Evolutionary conservation across 2,113 vertebrate species (phyloP), one percentile per base, ranked within the genome.

Genomic region (Daubentonia madagascariensis): DNA sequence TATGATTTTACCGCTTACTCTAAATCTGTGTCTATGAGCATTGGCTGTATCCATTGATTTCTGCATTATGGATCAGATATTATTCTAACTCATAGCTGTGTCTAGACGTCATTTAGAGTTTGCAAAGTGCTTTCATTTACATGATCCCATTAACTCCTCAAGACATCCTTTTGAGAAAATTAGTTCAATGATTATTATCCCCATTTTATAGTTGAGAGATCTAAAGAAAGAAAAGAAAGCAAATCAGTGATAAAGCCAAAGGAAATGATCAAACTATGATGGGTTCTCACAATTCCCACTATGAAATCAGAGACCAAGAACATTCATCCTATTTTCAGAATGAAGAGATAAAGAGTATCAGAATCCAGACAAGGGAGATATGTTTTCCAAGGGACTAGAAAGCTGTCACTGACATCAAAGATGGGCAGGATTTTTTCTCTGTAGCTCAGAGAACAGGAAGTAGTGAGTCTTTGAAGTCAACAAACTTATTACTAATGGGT

Each of bases 391-490:
- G n/a, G 4, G 30, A 8, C 59, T 30, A 67, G 95, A 73, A 65
- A 25, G 35, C 28, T 83, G 43, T 75, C 67, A 32, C 48, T 90
- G 68, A n/a, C 35, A 78, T 48, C 50, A 17, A 70, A 89, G 50
- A 75, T 17, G 16, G 16, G 28, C 30, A 32, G 68, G 59, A 35
- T 63, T 16, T 61, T 91, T 89, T 72, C 63, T 80, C 23, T 23
- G 18, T n/a, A 93, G 61, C 37, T 94, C n/a, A 68, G 92, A 87
- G 75, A 89, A 78, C 65, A 96, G 54, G 68, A 96, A 93, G 50
- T 37, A 48, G 11, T 50, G 6, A 78, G 40, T 84, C 61, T 81
- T 85, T 54, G 63, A 96, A 83, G 18, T 89, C 43, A 50, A 78
- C 28, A 73, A 37, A 76, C 6, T 54, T 68, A 43, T 28, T 91